Conservation (phyloP, 2,888 invertebrate species). For the Gasteruption jaculator region DNA sequence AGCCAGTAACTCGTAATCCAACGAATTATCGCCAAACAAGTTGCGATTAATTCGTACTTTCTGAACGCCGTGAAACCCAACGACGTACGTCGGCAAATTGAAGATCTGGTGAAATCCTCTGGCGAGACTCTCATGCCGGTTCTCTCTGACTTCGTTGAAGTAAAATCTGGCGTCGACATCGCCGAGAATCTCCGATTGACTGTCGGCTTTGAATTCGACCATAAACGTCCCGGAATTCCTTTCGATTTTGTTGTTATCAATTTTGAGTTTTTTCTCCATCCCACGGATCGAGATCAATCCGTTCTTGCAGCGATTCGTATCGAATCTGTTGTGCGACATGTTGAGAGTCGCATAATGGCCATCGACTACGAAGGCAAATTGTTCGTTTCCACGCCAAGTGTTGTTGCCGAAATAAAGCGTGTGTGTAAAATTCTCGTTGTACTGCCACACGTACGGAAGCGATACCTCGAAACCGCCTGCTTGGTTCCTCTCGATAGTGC, state of each 20-base stretch:
- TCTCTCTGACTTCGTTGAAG: conserved; percentile 73
- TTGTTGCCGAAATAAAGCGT: conserved; percentile 83
- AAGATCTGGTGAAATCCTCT: conserved; percentile 44
- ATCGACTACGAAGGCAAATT: conserved; percentile 79
- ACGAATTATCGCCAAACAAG: conserved; percentile 74
- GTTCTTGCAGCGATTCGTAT: conserved; percentile 76
- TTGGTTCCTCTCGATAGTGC: conserved; percentile 78
- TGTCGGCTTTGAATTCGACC: conserved; percentile 83
- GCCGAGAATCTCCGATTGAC: conserved; percentile 89
- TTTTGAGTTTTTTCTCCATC: conserved; percentile 93
- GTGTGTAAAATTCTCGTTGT: conserved; percentile 91
- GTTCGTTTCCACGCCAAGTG: conserved; percentile 79
- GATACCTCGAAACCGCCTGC: conserved; percentile 84
- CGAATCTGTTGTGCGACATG: conserved; percentile 79
- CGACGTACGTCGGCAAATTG: conserved; percentile 69
- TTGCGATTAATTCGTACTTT: conserved; percentile 88
- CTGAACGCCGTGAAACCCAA: conserved; percentile 92
- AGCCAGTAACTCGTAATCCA: conserved; percentile 88
- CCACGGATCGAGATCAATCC: conserved; percentile 81
- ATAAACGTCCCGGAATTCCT: conserved; percentile 78
- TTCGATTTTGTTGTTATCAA: conserved; percentile 75
- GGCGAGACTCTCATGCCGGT: conserved; percentile 53
- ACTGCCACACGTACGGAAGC: conserved; percentile 93
- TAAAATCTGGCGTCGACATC: conserved; percentile 75
- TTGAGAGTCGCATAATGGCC: conserved; percentile 92